Conservation (phyloP, 2,888 invertebrate species). For the Poecilobothrus nobilitatus region DNA sequence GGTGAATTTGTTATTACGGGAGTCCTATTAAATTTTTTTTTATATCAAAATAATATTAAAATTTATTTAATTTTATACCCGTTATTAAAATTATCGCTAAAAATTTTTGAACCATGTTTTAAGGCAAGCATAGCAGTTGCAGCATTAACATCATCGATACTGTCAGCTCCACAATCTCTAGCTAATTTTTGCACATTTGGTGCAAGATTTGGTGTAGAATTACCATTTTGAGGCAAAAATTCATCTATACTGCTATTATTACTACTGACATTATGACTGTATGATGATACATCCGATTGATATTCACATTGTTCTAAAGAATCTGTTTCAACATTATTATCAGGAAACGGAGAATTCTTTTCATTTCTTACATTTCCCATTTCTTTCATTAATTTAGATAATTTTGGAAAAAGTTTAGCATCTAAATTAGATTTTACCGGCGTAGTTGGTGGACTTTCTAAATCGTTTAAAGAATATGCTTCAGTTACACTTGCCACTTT, state of each 20-base stretch:
- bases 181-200: slow-evolving; percentile 35
- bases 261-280: background rate
- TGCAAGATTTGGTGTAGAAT: slow-evolving; percentile 19
- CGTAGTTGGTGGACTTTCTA: slow-evolving; percentile 29
- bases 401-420: slow-evolving; percentile 74
- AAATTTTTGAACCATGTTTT: slow-evolving; percentile 71
- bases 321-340: background rate
- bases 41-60: too few relatives aligned
- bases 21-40: slow-evolving; percentile 27
- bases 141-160: slow-evolving; percentile 68
- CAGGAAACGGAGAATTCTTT: background rate
- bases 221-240: slow-evolving; percentile 1
- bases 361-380: slow-evolving; percentile 26
- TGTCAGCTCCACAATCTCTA: slow-evolving; percentile 46
- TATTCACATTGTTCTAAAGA: slow-evolving; percentile 12
- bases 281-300: slow-evolving; percentile 6
- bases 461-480: slow-evolving; percentile 18
- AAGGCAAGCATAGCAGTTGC: slow-evolving; percentile 82
- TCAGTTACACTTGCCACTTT: background rate
- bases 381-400: slow-evolving; percentile 53
- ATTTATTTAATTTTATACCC: slow-evolving; percentile 27
- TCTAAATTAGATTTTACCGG: slow-evolving; percentile 48
- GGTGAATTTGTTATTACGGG: slow-evolving; percentile 76
- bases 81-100: slow-evolving; percentile 42
- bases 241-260: background rate